Base-by-base conservation (phyloP, 1,140 invertebrate genomes). In the Eueides isabella region DNA sequence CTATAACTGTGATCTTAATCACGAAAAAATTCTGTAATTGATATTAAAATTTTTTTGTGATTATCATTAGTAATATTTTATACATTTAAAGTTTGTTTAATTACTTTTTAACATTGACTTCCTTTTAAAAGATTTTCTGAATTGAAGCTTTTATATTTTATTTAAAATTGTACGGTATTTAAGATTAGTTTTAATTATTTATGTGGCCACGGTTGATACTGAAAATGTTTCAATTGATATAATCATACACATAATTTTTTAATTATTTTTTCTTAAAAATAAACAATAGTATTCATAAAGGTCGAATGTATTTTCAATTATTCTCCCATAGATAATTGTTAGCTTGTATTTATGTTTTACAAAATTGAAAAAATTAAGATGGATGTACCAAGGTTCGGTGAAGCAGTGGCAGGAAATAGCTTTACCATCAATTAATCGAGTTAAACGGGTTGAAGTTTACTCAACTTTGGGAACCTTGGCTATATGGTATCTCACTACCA, bases 1-100 rank as follows among this genome's bases (percentile, higher is more conserved):
- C 90, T 92, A 83, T 83, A 83, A 79, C 90, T 92, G 90, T 92
- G 90, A 91, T 92, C 86, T 74, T 80, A 80, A 44, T 92, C 86
- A 89, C 83, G 76, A 82, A 82, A 80, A 71, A 66, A 61, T 68
- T 68, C 61, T 65, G 19, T 66, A 26, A 61, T 31, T 61, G 5
- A 28, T 6, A 35, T 38, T 61, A 62, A 62, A 61, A 38, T 55
- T 55, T 41, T 44, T 55, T 55, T 55, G 48, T 55, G 48, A 41
- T 62, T 70, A 30, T 63, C 12, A 29, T 61, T 23, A 26, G 19
- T 35, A 29, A 61, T 6, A 30, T 48, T 48, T 26, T 31, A 19
- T n/a, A n/a, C 26, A 30, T 68, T 35, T 29, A 55, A 61, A 55
- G 14, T 61, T 61, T 61, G 23, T 35, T 69, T 69, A 69, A 14